A percentile compares a stretch with the other conserved stretches of the same genome.
Evolutionary conservation across 1,140 invertebrate species (phyloP).

Genomic region (Proales similis): DNA sequence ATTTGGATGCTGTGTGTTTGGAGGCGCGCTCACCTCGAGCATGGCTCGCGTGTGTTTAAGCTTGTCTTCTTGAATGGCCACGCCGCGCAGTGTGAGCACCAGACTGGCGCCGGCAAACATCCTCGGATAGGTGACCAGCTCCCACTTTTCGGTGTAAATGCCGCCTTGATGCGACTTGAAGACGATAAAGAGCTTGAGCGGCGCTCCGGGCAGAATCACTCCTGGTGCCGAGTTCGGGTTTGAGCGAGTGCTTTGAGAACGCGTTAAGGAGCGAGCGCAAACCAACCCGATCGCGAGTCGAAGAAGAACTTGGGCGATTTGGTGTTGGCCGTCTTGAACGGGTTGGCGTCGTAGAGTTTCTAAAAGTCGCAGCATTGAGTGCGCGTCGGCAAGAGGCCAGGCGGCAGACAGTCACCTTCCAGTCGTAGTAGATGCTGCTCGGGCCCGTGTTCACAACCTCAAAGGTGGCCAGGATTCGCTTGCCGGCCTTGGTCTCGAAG

Average conservation of each 20-base stretch:
- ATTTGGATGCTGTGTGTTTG: too few species aligned
- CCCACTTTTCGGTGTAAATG: slow-evolving; percentile 51
- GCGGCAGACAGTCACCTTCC: slow-evolving; percentile 51
- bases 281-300: slow-evolving; percentile 49
- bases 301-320: slow-evolving; percentile 51
- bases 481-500: slow-evolving; percentile 46
- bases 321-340: slow-evolving; percentile 47
- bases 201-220: slow-evolving; percentile 51
- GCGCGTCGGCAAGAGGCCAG: too few species aligned
- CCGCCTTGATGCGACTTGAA: slow-evolving; percentile 52
- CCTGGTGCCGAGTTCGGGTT: too few species aligned
- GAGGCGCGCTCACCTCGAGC: slow-evolving; percentile 44
- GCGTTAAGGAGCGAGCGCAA: too few species aligned
- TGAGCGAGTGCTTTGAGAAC: too few species aligned
- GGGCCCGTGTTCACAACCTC: slow-evolving; percentile 51
- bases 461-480: slow-evolving; percentile 46
- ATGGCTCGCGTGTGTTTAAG: slow-evolving; percentile 44
- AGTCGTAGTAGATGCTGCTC: slow-evolving; percentile 50
- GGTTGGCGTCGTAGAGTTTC: slow-evolving; percentile 48
- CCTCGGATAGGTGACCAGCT: slow-evolving; percentile 48
- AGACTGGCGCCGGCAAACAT: slow-evolving; percentile 48
- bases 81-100: slow-evolving; percentile 48
- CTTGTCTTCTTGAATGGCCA: slow-evolving; percentile 49
- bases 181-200: slow-evolving; percentile 49
- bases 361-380: too few species aligned